Evolutionary conservation across 2,113 vertebrate species (phyloP).

Genomic region (Neotoma lepida): DNA sequence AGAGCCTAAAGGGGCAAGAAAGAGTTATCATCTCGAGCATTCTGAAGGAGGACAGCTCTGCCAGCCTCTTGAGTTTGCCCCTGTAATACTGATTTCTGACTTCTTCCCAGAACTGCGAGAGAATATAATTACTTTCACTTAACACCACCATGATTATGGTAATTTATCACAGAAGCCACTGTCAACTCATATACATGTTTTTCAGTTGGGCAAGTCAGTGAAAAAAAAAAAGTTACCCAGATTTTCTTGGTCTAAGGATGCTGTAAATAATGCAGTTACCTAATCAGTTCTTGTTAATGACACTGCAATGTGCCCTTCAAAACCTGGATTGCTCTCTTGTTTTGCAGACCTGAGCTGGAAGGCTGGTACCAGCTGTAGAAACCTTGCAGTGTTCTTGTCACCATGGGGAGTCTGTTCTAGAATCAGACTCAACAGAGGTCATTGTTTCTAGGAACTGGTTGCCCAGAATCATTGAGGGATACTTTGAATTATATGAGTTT

Average conservation of each 20-base stretch:
- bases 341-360: not conserved
- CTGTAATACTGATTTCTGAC: not conserved
- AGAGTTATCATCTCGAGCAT: not conserved
- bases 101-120: not conserved
- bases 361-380: not conserved
- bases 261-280: not conserved
- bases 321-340: not conserved
- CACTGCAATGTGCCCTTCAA: not conserved
- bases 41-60: accelerated
- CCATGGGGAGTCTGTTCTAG: not conserved
- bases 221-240: not conserved
- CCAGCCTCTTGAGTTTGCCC: not conserved
- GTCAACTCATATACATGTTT: not conserved
- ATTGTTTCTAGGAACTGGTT: not conserved
- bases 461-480: not conserved
- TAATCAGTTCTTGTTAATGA: not conserved
- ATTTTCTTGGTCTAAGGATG: not conserved
- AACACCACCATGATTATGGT: not conserved
- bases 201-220: not conserved
- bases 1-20: no score
- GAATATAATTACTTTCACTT: not conserved
- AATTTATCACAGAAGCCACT: not conserved
- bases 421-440: not conserved
- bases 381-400: not conserved
- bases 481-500: not conserved